Conservation (phyloP, 2,113 vertebrate species). For the Leptosomus discolor region DNA sequence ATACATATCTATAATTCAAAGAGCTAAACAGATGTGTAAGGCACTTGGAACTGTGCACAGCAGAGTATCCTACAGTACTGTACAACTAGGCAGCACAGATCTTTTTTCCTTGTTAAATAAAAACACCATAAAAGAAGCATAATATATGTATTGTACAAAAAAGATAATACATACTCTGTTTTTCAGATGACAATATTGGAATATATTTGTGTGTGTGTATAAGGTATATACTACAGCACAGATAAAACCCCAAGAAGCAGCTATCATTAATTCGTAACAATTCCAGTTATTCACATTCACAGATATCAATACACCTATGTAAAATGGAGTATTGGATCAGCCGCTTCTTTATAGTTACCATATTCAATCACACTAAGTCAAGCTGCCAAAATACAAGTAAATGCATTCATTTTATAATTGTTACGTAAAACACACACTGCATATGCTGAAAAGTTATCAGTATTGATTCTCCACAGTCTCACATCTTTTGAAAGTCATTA, state of each 20-base stretch:
- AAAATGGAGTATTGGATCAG: neutral
- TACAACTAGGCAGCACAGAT: conserved; percentile 37
- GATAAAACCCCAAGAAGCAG: conserved; percentile 35
- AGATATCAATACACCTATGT: conserved; percentile 6
- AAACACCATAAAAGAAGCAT: neutral
- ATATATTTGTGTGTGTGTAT: neutral
- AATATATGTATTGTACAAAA: conserved; percentile 35
- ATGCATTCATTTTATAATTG: neutral
- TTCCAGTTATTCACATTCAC: conserved; percentile 62
- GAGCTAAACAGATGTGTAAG: conserved; percentile 67
- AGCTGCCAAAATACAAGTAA: neutral
- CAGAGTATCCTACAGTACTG: conserved; percentile 42
- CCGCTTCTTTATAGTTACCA: neutral
- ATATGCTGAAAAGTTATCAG: rapidly evolving
- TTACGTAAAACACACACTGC: neutral
- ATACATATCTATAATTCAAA: conserved; percentile 46
- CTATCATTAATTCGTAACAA: conserved; percentile 15
- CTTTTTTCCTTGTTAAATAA: conserved; percentile 67
- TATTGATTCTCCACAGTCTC: neutral
- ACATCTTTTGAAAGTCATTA: neutral
- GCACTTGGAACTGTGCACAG: conserved; percentile 73
- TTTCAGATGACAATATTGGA: conserved; percentile 45
- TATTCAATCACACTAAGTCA: neutral
- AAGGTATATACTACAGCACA: conserved; percentile 30
- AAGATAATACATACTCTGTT: conserved; percentile 12